Percentiles rank a stretch among this genome's conserved stretches.
These are phyloP conservation scores for Kryptolebias ocellatus DNA, from an alignment of 2,797 vertebrate species.

Conservation along the genomic window DNA sequence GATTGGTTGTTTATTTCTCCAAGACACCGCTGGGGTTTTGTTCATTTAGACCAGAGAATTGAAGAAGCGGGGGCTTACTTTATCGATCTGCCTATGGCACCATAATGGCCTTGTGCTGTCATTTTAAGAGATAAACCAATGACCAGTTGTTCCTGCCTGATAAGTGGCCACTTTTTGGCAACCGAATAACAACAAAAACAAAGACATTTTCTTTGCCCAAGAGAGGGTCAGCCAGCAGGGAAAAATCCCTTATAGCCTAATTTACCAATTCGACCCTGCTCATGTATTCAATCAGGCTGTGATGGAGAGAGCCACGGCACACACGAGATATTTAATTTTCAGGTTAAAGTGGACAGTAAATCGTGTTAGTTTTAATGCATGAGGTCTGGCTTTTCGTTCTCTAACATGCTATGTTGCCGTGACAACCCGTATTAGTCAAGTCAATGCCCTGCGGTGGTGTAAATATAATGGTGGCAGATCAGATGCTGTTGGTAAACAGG, in stretches of 20 bases:
- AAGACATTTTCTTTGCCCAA: neutral
- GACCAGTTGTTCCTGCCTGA: too few relatives aligned
- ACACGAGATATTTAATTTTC: neutral
- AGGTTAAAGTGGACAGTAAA: neutral
- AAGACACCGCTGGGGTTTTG: neutral
- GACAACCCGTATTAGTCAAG: neutral
- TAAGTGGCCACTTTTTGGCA: too few relatives aligned
- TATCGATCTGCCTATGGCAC: neutral
- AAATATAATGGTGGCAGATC: neutral
- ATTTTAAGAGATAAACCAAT: too few relatives aligned
- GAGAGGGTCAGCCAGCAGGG: neutral
- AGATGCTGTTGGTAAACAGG: neutral
- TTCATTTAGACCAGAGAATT: neutral
- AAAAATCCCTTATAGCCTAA: neutral
- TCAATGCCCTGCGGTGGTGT: neutral
- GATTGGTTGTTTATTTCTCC: neutral
- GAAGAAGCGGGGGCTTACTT: neutral
- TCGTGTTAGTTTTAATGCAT: neutral
- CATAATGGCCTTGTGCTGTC: neutral
- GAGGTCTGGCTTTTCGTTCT: neutral
- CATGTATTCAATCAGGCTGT: neutral
- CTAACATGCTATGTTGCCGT: neutral
- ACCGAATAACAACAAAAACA: neutral
- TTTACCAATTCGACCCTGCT: neutral
- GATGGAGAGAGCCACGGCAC: neutral